Evolutionary conservation across 2,113 vertebrate species (phyloP), one percentile per base, ranked within the genome.

Genomic region (Psettodes erumei): DNA sequence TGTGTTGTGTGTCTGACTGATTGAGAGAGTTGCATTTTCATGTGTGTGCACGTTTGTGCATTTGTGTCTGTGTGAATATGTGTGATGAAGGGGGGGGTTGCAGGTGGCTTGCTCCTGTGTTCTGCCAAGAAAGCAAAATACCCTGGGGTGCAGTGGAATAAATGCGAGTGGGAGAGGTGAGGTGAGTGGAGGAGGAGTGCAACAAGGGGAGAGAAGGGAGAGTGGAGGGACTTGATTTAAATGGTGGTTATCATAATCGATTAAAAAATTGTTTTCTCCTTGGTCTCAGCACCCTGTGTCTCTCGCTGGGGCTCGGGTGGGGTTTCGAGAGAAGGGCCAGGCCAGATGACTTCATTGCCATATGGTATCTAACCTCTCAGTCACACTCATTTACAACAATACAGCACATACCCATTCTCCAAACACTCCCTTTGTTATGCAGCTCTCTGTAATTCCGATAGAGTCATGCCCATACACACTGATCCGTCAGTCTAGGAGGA

Each of bases 271-370:
- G 85, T 81, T 93, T 89, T 91, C 55, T 76, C 83, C 79, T 91
- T 84, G 61, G 89, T 81, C 83, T 84, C 86, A 87, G 89, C 91
- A 78, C 86, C 89, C 92, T 60, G 63, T 82, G 91, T 86, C 87
- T 94, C 84, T 89, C 79, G 27, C 82, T 55, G 78, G 89, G 83
- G 86, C 89, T 86, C 58, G 93, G 92, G 92, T 88, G 93, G 89
- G 90, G 88, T 85, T 91, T 86, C 78, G 83, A 90, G 74, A 75
- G 83, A 89, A 82, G 86, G 89, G 90, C 91, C 91, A 85, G 88
- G 88, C 89, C 90, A 87, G 89, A 94, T 92, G 91, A 94, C 91
- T 92, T 92, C 92, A 93, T 92, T 86, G 89, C 90, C 92, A 93
- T 93, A 91, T 92, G 91, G 88, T 93, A 90, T 93, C 91, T 91